These are phyloP conservation scores for Craniophora ligustri DNA, from an alignment of 2,888 invertebrate genomes.

Conservation along the genomic window DNA sequence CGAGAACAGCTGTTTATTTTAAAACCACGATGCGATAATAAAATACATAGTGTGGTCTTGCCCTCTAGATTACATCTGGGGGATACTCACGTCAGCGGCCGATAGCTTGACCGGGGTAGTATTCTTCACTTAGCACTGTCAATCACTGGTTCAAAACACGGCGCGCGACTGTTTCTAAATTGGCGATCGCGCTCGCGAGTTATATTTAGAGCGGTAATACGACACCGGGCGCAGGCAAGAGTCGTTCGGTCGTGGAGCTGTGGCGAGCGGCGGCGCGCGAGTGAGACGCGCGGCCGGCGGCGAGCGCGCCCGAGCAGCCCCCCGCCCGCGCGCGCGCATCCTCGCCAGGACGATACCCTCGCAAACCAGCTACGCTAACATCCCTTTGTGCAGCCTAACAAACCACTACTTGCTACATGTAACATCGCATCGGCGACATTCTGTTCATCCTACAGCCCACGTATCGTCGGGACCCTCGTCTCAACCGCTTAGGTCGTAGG, in stretches of 20 bases:
- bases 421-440: conserved; percentile 36
- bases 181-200: conserved; percentile 86
- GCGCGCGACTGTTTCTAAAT: conserved; percentile 86
- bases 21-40: conserved; percentile 78
- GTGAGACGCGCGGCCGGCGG: conserved; percentile 59
- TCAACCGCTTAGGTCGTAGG: conserved; percentile 8
- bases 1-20: conserved; percentile 86
- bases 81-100: conserved; percentile 79
- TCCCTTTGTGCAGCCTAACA: conserved; percentile 57
- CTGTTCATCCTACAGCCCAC: conserved; percentile 26
- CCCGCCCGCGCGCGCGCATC: conserved; percentile 59
- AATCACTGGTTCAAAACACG: conserved; percentile 88
- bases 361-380: conserved; percentile 52
- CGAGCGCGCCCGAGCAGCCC: conserved; percentile 12
- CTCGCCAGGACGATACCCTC: conserved; percentile 82
- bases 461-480: conserved; percentile 26
- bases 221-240: conserved; percentile 84
- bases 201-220: conserved; percentile 88
- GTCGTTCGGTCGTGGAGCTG: conserved; percentile 79
- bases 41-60: conserved; percentile 57
- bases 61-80: conserved; percentile 53
- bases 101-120: conserved; percentile 68
- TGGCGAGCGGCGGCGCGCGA: conserved; percentile 80
- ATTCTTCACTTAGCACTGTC: conserved; percentile 87
- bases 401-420: conserved; percentile 41